These are phyloP conservation scores for Caranx ignobilis DNA, from an alignment of 2,113 vertebrate genomes.

Conservation along the genomic window DNA sequence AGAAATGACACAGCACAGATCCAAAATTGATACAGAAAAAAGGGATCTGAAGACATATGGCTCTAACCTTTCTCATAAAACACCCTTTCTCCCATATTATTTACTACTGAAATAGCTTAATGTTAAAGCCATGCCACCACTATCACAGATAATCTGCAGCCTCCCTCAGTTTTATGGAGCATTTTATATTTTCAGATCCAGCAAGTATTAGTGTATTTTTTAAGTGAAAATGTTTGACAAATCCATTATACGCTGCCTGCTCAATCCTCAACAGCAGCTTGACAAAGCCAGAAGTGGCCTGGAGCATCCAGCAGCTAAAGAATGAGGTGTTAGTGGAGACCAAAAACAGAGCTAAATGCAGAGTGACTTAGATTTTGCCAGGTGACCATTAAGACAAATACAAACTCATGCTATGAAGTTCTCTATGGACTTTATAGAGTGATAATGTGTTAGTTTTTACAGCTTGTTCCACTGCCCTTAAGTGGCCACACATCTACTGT, in stretches of 20 bases:
- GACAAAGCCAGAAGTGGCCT: background rate
- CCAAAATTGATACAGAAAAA: background rate
- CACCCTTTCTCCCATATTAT: background rate
- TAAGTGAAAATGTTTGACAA: too few relatives aligned
- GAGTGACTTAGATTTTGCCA: background rate
- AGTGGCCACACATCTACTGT: background rate
- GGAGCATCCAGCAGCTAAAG: background rate
- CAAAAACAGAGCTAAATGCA: background rate
- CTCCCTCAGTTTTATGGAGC: background rate
- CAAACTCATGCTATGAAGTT: background rate
- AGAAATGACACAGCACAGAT: background rate
- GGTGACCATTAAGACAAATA: background rate
- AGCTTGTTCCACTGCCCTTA: background rate
- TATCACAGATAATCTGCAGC: background rate
- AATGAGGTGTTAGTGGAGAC: background rate
- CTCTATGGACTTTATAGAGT: too few relatives aligned
- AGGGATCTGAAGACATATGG: background rate
- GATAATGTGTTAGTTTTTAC: background rate
- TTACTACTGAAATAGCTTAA: background rate
- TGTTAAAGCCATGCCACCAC: background rate
- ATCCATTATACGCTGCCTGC: background rate
- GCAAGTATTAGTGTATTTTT: background rate
- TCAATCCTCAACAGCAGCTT: background rate
- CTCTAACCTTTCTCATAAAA: conserved; percentile 2
- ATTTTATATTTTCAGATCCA: background rate